Percentiles rank a stretch among this genome's conserved stretches.
Conservation (phyloP, 2,888 invertebrate species). For the Drosophila acutilabella region DNA sequence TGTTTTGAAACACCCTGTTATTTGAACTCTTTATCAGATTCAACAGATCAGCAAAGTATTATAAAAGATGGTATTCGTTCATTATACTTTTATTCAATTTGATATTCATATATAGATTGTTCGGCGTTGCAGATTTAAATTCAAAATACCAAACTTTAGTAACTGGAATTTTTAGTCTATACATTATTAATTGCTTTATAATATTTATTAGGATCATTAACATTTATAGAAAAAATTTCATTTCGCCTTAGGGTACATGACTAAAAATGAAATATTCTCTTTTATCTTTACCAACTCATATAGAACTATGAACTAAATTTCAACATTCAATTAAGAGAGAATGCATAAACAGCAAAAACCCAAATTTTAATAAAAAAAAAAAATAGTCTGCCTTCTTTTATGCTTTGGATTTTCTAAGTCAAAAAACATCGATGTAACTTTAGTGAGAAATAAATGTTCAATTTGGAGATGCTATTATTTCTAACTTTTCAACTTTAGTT, state of each 20-base stretch:
- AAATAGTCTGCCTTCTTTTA: neutral
- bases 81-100: no score
- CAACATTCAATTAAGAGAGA: neutral
- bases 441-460: neutral
- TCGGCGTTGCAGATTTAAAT: no score
- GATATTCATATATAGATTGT: no score
- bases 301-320: neutral
- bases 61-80: no score
- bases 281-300: neutral
- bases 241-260: neutral
- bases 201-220: conserved; percentile 12
- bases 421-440: neutral
- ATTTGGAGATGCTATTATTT: neutral
- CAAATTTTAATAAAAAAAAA: no score
- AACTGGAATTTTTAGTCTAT: neutral
- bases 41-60: no score
- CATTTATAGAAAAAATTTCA: neutral
- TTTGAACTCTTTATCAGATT: no score
- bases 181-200: neutral
- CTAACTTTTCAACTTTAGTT: neutral
- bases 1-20: no score
- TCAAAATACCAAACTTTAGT: neutral
- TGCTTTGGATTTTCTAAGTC: neutral
- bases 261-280: neutral
- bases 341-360: neutral